A percentile compares a stretch with the other conserved stretches of the same genome.
These are phyloP conservation scores for Aurelia aurita complex sp. Pacific DNA, from an alignment of 30 jellyfish, hydroid and myxozoan genomes.

Conservation along the genomic window DNA sequence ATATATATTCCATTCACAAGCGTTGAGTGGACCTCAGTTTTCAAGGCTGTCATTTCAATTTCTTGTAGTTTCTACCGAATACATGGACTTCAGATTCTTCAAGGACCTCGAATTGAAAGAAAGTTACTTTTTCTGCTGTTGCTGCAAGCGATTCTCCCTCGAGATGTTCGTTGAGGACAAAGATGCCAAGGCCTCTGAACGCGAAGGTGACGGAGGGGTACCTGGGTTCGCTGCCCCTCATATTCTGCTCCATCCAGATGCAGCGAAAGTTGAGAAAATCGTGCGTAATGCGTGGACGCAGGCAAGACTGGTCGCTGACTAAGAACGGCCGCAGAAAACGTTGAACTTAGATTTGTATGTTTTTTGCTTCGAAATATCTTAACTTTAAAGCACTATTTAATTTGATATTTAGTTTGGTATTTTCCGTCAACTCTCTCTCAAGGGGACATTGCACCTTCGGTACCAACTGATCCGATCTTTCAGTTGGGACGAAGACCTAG, in stretches of 20 bases:
- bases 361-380: no score
- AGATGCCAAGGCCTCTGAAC: conserved; percentile 87
- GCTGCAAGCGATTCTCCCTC: conserved; percentile 81
- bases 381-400: no score
- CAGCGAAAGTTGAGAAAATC: conserved; percentile 86
- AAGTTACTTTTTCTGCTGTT: conserved; percentile 85
- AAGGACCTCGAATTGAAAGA: conserved; percentile 95
- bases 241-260: conserved; percentile 90
- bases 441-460: no score
- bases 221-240: conserved; percentile 92
- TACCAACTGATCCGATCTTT: no score
- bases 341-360: background rate
- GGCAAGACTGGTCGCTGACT: conserved; percentile 94
- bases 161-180: conserved; percentile 96
- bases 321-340: background rate
- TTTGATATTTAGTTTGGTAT: no score
- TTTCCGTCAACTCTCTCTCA: no score
- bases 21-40: no score
- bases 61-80: conserved; percentile 91
- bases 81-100: conserved; percentile 99
- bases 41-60: no score
- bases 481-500: no score
- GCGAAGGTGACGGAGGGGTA: conserved; percentile 63
- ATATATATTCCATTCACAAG: no score
- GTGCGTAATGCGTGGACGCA: conserved; percentile 98